Evolutionary conservation across 2,113 vertebrate species (phyloP).

Genomic region (Danionella cerebrum): DNA sequence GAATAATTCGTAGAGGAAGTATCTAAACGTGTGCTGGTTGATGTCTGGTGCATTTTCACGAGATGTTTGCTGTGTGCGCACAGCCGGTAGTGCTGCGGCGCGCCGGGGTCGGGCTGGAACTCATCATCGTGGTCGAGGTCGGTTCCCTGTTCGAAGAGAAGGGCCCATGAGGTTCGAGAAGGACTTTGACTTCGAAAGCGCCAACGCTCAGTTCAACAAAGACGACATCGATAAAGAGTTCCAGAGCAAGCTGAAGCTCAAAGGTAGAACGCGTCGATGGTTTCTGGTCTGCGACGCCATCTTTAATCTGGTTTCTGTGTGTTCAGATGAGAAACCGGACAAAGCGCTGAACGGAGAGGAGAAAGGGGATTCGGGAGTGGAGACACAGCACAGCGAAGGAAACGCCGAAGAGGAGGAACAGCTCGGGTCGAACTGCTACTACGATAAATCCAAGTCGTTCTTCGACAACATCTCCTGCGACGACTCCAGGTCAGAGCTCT

Average conservation of each 20-base stretch:
- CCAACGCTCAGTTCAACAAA: slow-evolving; percentile 97
- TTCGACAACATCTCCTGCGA: slow-evolving; percentile 98
- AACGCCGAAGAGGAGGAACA: slow-evolving; percentile 83
- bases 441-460: slow-evolving; percentile 98
- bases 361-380: slow-evolving; percentile 79
- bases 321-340: slow-evolving; percentile 74
- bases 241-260: slow-evolving; percentile 95
- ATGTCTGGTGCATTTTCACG: not conserved
- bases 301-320: not conserved
- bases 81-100: slow-evolving; percentile 2
- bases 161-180: slow-evolving; percentile 97
- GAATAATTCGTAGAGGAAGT: too few species aligned
- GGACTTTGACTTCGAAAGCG: slow-evolving; percentile 97
- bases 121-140: slow-evolving; percentile 83
- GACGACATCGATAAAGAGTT: slow-evolving; percentile 97
- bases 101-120: slow-evolving; percentile 63
- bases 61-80: not conserved
- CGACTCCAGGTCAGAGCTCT: slow-evolving; percentile 76
- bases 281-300: too few species aligned
- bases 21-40: too few species aligned
- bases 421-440: slow-evolving; percentile 79
- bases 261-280: too few species aligned
- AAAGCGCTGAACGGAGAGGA: slow-evolving; percentile 89
- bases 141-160: slow-evolving; percentile 79
- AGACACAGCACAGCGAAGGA: slow-evolving; percentile 79